Conservation (phyloP, 2,797 vertebrate species). For the Scarus forsteni region DNA sequence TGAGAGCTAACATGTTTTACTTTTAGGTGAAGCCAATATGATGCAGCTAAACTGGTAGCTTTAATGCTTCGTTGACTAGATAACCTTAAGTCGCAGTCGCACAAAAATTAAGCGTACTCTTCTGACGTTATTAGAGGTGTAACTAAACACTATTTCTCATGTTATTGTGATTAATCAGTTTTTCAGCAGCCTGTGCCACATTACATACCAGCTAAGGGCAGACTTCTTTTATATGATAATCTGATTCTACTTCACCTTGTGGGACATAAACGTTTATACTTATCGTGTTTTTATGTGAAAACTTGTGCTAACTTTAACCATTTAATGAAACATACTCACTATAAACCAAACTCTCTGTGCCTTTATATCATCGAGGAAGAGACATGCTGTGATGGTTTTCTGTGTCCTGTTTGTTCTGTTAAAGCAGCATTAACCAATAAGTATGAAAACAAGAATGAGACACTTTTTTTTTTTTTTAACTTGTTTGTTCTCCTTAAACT, state of each 20-base stretch:
- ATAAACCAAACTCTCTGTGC: slow-evolving; percentile 25
- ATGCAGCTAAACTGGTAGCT: slow-evolving; percentile 8
- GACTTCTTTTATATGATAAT: slow-evolving; percentile 21
- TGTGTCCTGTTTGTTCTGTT: slow-evolving; percentile 5
- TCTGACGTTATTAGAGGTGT: slow-evolving; percentile 14
- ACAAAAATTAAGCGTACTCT: neutral
- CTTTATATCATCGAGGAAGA: slow-evolving; percentile 23
- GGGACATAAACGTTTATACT: neutral
- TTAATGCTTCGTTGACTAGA: neutral
- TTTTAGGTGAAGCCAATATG: neutral
- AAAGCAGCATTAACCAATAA: neutral
- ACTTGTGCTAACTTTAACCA: neutral
- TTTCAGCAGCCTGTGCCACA: slow-evolving; percentile 36
- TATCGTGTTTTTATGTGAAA: neutral
- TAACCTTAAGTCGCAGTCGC: slow-evolving; percentile 13
- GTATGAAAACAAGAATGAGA: neutral
- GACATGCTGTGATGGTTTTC: neutral
- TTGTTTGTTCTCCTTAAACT: slow-evolving; percentile 36
- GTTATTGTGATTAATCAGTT: slow-evolving; percentile 5
- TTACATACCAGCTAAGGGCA: neutral
- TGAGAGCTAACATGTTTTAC: too few relatives aligned
- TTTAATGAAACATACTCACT: too few relatives aligned
- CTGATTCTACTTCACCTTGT: neutral
- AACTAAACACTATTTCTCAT: slow-evolving; percentile 20
- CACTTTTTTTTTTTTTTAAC: slow-evolving; percentile 18